Base-by-base conservation (phyloP, 2,797 vertebrate species). In the Acrossocheilus wenchowensis region DNA sequence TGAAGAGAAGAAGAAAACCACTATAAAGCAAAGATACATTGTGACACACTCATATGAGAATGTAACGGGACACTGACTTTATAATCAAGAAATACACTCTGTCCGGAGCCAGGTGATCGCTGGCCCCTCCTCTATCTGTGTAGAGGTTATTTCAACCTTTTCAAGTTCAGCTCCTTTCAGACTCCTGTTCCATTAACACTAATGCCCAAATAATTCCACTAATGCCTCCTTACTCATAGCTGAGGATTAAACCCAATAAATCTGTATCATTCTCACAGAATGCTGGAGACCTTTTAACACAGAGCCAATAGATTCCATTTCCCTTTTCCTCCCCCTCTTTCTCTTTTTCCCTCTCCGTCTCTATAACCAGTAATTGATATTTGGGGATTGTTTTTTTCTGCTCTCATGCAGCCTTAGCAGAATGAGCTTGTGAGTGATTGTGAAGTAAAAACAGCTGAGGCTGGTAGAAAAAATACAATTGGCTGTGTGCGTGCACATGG, bases 371-470 rank as follows among this genome's bases (percentile, higher is more conserved):
- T 88, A 88, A 91, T 88, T 88, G 85, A 89, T 91, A 90, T 87
- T 84, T 86, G 82, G 66, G 86, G 75, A 88, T 81, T 83, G 87
- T 73, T 86, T 79, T 34, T 62, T 85, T 89, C 81, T 82, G 64
- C 50, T 87, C 73, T 81, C 72, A 78, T 60, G 54, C 71, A 83
- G 87, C 75, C 86, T 88, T 79, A 78, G 85, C 57, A 66, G 86
- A 90, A 87, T 87, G 81, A 84, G 73, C 68, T 66, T 87, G 78
- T 90, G 87, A 89, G 82, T 83, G 85, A 86, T 83, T 88, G 79
- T 87, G 87, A 81, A 48, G 81, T 77, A 64, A 86, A 89, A 88
- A 89, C 82, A 90, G 88, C 90, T 91, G 90, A 90, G 87, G 88
- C 88, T 87, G 45, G 48, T 26, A 83, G 11, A 75, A 80, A 68